Conservation (phyloP, 64 coral and sea anemone genomes). For the Dendrophyllia cribrosa region DNA sequence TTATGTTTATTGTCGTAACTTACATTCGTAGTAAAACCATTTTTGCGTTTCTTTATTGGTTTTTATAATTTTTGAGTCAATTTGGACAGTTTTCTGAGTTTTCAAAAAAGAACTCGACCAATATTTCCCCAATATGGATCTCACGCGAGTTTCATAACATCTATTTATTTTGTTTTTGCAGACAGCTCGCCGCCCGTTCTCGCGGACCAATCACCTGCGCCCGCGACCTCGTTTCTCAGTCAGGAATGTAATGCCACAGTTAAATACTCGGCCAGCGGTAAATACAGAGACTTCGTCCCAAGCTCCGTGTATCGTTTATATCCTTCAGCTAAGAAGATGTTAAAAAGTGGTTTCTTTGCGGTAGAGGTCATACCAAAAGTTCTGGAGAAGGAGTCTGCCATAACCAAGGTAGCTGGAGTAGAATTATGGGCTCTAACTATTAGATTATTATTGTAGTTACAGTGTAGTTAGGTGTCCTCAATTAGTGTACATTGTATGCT, state of each 20-base stretch:
- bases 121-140: no score
- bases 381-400: slow-evolving; percentile 63
- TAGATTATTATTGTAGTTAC: no score
- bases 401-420: slow-evolving; percentile 69
- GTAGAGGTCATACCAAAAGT: slow-evolving; percentile 80
- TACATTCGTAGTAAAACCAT: no score
- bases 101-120: no score
- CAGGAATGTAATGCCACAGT: slow-evolving; percentile 88
- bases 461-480: no score
- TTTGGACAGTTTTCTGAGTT: no score
- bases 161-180: background rate
- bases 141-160: no score
- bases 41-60: no score
- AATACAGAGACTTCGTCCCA: slow-evolving; percentile 67
- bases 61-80: no score
- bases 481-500: no score
- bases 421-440: background rate
- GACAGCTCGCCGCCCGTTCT: slow-evolving; percentile 73
- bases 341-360: slow-evolving; percentile 84
- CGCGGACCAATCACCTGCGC: slow-evolving; percentile 75
- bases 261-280: slow-evolving; percentile 82
- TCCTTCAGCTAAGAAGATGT: slow-evolving; percentile 80
- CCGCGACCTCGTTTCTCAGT: slow-evolving; percentile 85
- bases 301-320: slow-evolving; percentile 66
- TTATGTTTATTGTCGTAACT: no score